A percentile compares a stretch with the other conserved stretches of the same genome.
phyloP scores from a whole-genome alignment of 2,113 vertebrate species.

The Carollia perspicillata region DNA sequence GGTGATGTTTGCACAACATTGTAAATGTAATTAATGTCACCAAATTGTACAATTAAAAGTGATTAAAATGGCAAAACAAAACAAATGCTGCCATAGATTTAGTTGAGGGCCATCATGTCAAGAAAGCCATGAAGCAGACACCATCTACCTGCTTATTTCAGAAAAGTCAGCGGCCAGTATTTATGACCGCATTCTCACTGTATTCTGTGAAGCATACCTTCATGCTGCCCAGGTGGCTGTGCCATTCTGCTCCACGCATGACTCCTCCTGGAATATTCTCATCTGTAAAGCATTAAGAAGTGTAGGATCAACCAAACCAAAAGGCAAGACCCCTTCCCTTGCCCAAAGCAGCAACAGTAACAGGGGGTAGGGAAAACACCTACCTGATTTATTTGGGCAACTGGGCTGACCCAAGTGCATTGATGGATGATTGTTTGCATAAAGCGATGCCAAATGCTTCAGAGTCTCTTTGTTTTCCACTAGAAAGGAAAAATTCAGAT shows the following conservation, averaged over 20 bases:
- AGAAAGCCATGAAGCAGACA: not conserved
- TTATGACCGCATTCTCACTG: not conserved
- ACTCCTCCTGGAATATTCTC: constrained; percentile 89
- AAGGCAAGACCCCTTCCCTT: not conserved
- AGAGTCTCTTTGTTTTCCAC: constrained; percentile 94
- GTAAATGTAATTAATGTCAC: not conserved
- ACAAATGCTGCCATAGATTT: not conserved
- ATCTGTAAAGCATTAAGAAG: constrained; percentile 74
- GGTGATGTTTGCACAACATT: not conserved
- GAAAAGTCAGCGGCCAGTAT: not conserved
- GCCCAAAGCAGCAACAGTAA: not conserved
- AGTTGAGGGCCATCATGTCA: not conserved
- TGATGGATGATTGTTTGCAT: constrained; percentile 93
- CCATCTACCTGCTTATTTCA: not conserved
- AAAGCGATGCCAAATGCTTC: constrained; percentile 93
- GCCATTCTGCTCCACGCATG: constrained; percentile 93
- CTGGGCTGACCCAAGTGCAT: constrained; percentile 92
- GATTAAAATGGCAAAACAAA: not conserved
- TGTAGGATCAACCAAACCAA: constrained; percentile 24
- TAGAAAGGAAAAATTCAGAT: constrained; percentile 73
- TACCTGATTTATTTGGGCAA: constrained; percentile 93
- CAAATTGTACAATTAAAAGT: not conserved
- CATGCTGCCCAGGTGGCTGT: constrained; percentile 97
- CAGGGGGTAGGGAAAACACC: constrained; percentile 3
- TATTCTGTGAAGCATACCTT: constrained; percentile 85